phyloP scores from a whole-genome alignment of 2,888 invertebrate species.

The Hololepta plana region DNA sequence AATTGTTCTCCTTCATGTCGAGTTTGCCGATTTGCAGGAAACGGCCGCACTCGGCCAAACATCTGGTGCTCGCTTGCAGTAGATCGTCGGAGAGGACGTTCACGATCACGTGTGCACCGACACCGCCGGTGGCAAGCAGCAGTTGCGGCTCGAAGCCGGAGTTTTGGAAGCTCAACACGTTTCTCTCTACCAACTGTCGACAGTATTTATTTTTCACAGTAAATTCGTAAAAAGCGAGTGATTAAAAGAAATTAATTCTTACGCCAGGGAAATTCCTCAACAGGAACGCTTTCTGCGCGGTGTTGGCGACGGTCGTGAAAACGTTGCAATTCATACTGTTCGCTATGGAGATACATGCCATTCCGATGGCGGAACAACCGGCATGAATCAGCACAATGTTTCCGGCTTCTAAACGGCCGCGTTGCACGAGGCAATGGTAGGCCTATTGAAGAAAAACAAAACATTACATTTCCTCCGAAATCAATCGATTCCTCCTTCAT shows the following conservation, averaged over 20 bases:
- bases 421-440: conserved; percentile 25
- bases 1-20: conserved; percentile 51
- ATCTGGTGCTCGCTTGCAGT: conserved; percentile 48
- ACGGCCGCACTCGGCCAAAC: conserved; percentile 40
- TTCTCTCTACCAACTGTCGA: conserved; percentile 18
- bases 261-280: conserved; percentile 20
- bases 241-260: conserved; percentile 10
- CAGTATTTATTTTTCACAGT: conserved; percentile 3
- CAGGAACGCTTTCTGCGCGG: conserved; percentile 19
- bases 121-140: conserved; percentile 60
- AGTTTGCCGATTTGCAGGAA: conserved; percentile 78
- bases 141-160: conserved; percentile 74
- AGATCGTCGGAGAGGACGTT: conserved; percentile 87
- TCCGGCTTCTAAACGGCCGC: conserved; percentile 18
- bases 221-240: conserved; percentile 1
- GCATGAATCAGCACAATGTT: conserved; percentile 34
- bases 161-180: conserved; percentile 26
- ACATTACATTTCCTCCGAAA: background rate
- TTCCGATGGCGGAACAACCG: conserved; percentile 48
- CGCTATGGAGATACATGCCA: conserved; percentile 49
- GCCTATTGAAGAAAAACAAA: conserved; percentile 19
- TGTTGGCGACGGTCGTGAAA: conserved; percentile 41
- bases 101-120: conserved; percentile 76
- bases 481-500: conserved; percentile 11
- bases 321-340: conserved; percentile 36